Evolutionary conservation across 2,888 invertebrate species (phyloP).

Genomic region (Chloroclystis v-ata): DNA sequence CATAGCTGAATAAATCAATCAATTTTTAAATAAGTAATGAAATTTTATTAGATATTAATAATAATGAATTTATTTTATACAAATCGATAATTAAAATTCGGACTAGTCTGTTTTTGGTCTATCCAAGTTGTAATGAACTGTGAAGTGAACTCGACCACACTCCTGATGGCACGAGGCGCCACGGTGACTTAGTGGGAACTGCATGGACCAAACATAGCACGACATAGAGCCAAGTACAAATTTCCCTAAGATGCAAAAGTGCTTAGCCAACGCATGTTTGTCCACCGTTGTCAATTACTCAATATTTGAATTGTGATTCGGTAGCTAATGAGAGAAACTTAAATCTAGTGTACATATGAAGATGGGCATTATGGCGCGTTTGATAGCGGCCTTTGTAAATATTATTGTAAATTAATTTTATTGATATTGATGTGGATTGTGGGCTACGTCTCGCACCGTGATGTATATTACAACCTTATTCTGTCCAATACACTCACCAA

Average conservation of each 20-base stretch:
- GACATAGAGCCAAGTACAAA: slow-evolving; percentile 75
- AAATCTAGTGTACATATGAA: slow-evolving; percentile 76
- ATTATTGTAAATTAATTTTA: slow-evolving; percentile 74
- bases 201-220: slow-evolving; percentile 75
- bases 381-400: slow-evolving; percentile 70
- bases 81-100: neutral
- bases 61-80: neutral
- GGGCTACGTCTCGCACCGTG: slow-evolving; percentile 31
- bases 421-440: slow-evolving; percentile 56
- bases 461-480: slow-evolving; percentile 62
- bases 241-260: slow-evolving; percentile 73
- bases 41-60: slow-evolving; percentile 21
- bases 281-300: slow-evolving; percentile 78
- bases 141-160: slow-evolving; percentile 2
- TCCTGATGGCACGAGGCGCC: slow-evolving; percentile 15
- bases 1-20: slow-evolving; percentile 5
- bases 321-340: slow-evolving; percentile 78
- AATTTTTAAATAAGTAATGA: slow-evolving; percentile 15
- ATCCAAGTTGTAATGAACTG: too few relatives aligned
- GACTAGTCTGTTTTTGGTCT: too few relatives aligned
- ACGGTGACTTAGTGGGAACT: slow-evolving; percentile 49
- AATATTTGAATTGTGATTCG: slow-evolving; percentile 78
- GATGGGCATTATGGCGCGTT: slow-evolving; percentile 74
- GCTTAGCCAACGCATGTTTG: slow-evolving; percentile 70
- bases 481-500: slow-evolving; percentile 70